These are phyloP conservation scores for Chloropsis cyanopogon DNA, from an alignment of 2,113 vertebrate species.

Conservation along the genomic window DNA sequence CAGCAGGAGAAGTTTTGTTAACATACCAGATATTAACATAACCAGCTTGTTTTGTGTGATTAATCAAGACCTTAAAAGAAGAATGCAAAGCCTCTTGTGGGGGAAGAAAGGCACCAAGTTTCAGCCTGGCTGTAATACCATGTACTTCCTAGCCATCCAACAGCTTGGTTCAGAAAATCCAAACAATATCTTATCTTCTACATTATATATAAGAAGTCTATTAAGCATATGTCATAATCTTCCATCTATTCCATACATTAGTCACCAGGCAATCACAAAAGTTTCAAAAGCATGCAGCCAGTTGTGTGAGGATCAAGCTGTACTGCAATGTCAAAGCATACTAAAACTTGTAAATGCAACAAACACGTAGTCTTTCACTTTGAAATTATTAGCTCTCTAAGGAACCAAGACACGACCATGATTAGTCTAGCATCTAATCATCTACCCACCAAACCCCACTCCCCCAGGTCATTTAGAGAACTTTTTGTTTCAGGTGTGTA, in stretches of 20 bases:
- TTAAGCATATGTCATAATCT: not conserved
- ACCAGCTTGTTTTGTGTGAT: not conserved
- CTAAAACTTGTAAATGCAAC: not conserved
- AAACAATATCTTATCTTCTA: not conserved
- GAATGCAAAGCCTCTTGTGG: not conserved
- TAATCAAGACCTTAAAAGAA: not conserved
- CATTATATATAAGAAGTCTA: not conserved
- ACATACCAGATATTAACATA: not conserved
- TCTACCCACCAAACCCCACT: not conserved
- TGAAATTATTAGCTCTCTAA: not conserved
- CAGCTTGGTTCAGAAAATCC: not conserved
- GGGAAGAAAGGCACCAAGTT: not conserved
- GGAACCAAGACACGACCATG: not conserved
- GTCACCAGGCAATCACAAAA: not conserved
- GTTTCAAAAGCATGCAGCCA: not conserved
- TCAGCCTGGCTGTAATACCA: not conserved
- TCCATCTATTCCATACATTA: not conserved
- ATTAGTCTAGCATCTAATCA: not conserved
- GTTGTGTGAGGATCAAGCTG: not conserved
- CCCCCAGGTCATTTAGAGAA: not conserved
- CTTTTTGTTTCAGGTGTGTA: not conserved
- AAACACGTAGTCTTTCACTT: not conserved
- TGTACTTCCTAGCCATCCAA: not conserved
- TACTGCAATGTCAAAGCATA: not conserved
- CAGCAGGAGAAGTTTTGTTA: not conserved